Conservation (phyloP, 1,140 invertebrate species). For the Callitettix versicolor region DNA sequence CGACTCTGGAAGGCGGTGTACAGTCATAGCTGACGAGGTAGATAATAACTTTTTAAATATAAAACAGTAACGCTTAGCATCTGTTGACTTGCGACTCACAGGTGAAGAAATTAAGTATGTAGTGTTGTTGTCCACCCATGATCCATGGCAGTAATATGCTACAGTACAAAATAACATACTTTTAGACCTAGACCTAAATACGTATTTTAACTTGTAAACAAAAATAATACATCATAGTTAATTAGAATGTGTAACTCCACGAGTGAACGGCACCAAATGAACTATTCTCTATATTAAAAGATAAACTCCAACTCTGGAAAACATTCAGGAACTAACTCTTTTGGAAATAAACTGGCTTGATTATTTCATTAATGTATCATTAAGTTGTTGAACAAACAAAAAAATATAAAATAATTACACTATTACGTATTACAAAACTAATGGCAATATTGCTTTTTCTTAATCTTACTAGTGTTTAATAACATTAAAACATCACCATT, state of each 20-base stretch:
- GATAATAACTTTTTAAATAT: constrained; percentile 24
- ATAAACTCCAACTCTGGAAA: no score
- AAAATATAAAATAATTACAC: no score
- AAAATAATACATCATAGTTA: background rate
- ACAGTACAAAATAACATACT: constrained; percentile 21
- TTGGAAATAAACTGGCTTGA: no score
- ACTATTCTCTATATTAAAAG: no score
- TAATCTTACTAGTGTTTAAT: no score
- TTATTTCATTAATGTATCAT: no score
- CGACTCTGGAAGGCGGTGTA: constrained; percentile 20
- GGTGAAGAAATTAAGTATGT: constrained; percentile 50
- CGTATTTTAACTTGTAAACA: background rate
- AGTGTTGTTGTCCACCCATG: constrained; percentile 54
- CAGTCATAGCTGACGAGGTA: background rate
- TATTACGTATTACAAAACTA: no score
- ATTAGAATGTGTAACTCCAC: no score
- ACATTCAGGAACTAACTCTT: no score
- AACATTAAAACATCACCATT: no score
- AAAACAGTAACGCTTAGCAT: constrained; percentile 34
- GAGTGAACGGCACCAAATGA: background rate
- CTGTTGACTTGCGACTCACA: constrained; percentile 33
- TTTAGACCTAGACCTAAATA: background rate
- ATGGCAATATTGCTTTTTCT: no score
- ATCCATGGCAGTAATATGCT: constrained; percentile 56
- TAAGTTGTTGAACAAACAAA: no score